Conservation (phyloP, 1,140 invertebrate species). For the Drosophila sucinea region DNA sequence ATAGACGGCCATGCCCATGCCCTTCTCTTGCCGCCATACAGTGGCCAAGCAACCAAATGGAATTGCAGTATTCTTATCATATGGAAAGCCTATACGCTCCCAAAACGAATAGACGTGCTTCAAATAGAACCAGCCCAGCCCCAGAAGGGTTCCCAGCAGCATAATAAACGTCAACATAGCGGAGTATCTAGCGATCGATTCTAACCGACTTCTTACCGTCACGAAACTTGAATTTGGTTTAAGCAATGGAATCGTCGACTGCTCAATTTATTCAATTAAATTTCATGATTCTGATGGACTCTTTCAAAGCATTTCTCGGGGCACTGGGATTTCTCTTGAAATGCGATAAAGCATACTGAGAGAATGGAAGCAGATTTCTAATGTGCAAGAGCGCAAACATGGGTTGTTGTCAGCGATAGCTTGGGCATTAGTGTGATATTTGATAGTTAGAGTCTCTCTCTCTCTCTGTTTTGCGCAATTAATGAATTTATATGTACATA, state of each 20-base stretch:
- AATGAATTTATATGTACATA: too few relatives aligned
- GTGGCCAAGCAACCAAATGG: conserved; percentile 69
- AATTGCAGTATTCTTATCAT: conserved; percentile 47
- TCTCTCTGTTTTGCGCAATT: too few relatives aligned
- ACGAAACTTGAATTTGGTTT: conserved; percentile 27
- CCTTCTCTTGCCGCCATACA: conserved; percentile 52
- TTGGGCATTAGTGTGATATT: too few relatives aligned
- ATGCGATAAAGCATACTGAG: neutral
- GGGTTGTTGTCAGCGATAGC: too few relatives aligned
- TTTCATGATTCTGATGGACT: conserved; percentile 37
- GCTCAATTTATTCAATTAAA: conserved; percentile 28
- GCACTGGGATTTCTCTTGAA: neutral
- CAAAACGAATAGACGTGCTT: conserved; percentile 65
- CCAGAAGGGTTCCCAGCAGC: conserved; percentile 34
- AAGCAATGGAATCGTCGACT: neutral
- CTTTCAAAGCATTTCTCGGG: conserved; percentile 9
- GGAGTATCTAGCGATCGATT: neutral
- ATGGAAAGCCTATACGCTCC: conserved; percentile 60
- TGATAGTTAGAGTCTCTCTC: neutral
- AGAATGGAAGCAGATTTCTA: too few relatives aligned
- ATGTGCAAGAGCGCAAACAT: too few relatives aligned
- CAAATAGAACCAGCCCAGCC: conserved; percentile 58
- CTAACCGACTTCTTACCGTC: neutral
- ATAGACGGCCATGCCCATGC: conserved; percentile 65
- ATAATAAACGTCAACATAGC: conserved; percentile 54